phyloP scores from a whole-genome alignment of 2,888 invertebrate genomes.

The Hydrotaea diabolus region DNA sequence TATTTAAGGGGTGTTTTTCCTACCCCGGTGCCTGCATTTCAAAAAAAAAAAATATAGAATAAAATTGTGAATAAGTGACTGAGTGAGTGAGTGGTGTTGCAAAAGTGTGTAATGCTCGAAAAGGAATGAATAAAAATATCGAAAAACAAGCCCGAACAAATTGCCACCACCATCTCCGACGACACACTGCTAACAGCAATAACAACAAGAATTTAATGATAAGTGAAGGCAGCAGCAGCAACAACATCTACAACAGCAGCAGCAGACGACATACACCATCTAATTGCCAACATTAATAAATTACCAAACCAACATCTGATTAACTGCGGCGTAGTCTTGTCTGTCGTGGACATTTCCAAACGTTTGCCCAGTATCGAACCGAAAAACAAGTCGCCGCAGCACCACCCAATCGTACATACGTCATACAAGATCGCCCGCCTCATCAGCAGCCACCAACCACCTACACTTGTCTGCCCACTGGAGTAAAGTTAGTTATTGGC shows the following conservation, averaged over 20 bases:
- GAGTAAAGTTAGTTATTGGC: background rate
- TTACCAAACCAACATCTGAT: constrained; percentile 48
- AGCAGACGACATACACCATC: constrained; percentile 33
- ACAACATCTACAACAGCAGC: background rate
- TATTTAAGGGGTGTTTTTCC: constrained; percentile 29
- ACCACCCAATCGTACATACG: constrained; percentile 21
- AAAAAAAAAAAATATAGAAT: background rate
- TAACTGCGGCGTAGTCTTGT: constrained; percentile 37
- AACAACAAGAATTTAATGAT: background rate
- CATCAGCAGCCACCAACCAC: background rate
- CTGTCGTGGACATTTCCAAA: no score
- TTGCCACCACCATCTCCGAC: constrained; percentile 17
- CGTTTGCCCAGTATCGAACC: background rate
- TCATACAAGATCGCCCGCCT: background rate
- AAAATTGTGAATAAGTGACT: background rate
- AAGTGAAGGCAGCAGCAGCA: no score
- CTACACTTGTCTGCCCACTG: no score
- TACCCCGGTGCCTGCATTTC: background rate
- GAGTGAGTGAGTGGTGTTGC: constrained; percentile 3
- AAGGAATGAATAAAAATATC: constrained; percentile 2
- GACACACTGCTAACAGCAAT: constrained; percentile 28
- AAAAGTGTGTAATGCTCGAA: no score
- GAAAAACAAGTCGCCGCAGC: constrained; percentile 34
- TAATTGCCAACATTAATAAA: constrained; percentile 52
- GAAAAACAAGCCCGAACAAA: constrained; percentile 24